A percentile compares a stretch with the other conserved stretches of the same genome.
Conservation (phyloP, 2,888 invertebrate genomes). For the Dendrolimus pini region DNA sequence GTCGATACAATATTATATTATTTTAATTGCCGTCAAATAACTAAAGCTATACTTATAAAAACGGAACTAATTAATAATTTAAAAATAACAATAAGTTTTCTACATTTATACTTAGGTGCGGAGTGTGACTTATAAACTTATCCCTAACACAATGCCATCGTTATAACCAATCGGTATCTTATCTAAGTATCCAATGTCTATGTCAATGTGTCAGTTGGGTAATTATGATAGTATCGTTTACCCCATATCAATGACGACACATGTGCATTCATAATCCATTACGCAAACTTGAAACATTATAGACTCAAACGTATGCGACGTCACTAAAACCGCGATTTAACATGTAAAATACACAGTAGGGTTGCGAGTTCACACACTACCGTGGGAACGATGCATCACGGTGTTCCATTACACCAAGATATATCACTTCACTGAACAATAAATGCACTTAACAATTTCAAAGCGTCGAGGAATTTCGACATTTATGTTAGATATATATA, state of each 20-base stretch:
- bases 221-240: slow-evolving; percentile 7
- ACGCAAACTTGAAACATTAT: not conserved
- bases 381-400: slow-evolving; percentile 31
- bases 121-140: too few relatives aligned
- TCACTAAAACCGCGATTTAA: slow-evolving; percentile 18
- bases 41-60: too few relatives aligned
- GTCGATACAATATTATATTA: too few relatives aligned
- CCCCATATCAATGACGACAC: slow-evolving; percentile 11
- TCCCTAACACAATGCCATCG: too few relatives aligned
- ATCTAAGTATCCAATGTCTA: slow-evolving; percentile 4
- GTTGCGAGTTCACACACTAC: slow-evolving; percentile 10
- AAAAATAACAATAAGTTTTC: too few relatives aligned
- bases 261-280: slow-evolving; percentile 1
- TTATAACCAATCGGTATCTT: too few relatives aligned
- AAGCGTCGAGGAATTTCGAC: slow-evolving; percentile 7
- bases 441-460: slow-evolving; percentile 30
- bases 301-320: slow-evolving; percentile 5
- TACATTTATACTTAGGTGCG: too few relatives aligned
- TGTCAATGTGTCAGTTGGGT: slow-evolving; percentile 5
- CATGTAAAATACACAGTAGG: slow-evolving; percentile 15
- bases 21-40: too few relatives aligned
- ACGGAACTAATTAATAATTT: too few relatives aligned
- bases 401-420: slow-evolving; percentile 28
- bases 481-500: slow-evolving; percentile 17
- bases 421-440: slow-evolving; percentile 59